Evolutionary conservation across 1,140 invertebrate species (phyloP).

Genomic region (Eumeta japonica): DNA sequence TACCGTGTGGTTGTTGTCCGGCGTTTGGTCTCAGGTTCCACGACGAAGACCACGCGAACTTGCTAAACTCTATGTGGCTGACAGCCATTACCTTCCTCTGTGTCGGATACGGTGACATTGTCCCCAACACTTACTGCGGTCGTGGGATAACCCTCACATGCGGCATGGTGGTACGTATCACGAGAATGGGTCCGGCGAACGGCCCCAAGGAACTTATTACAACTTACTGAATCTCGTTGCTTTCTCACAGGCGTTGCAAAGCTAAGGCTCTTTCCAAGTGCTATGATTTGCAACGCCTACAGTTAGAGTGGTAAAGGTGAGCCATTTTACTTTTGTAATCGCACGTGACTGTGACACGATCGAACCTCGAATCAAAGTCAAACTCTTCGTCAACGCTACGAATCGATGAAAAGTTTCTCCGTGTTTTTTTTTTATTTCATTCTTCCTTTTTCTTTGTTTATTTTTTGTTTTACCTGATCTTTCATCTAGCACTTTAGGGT

Average conservation of each 20-base stretch:
- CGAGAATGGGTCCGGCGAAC: too few relatives aligned
- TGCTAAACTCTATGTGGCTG: conserved; percentile 91
- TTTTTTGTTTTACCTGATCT: too few relatives aligned
- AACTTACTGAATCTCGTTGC: neutral
- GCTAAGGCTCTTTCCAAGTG: too few relatives aligned
- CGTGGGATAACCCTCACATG: conserved; percentile 86
- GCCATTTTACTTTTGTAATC: conserved; percentile 53
- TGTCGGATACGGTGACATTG: conserved; percentile 83
- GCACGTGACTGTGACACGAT: conserved; percentile 14
- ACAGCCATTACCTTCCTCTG: conserved; percentile 86
- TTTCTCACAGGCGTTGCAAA: too few relatives aligned
- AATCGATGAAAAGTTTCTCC: conserved; percentile 13
- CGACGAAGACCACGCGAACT: conserved; percentile 85
- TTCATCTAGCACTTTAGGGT: too few relatives aligned
- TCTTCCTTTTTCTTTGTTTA: conserved; percentile 7
- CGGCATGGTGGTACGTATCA: conserved; percentile 87
- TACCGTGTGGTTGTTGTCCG: conserved; percentile 55
- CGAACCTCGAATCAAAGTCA: conserved; percentile 46
- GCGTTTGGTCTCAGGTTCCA: conserved; percentile 70
- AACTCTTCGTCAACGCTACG: conserved; percentile 41
- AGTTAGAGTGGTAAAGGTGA: conserved; percentile 53
- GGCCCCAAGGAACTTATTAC: conserved; percentile 7
- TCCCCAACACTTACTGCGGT: conserved; percentile 93
- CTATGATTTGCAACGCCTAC: too few relatives aligned
- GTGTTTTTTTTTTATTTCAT: conserved; percentile 18